Evolutionary conservation across 2,113 vertebrate species (phyloP), one percentile per base, ranked within the genome.

Genomic region (Corythaeola cristata): DNA sequence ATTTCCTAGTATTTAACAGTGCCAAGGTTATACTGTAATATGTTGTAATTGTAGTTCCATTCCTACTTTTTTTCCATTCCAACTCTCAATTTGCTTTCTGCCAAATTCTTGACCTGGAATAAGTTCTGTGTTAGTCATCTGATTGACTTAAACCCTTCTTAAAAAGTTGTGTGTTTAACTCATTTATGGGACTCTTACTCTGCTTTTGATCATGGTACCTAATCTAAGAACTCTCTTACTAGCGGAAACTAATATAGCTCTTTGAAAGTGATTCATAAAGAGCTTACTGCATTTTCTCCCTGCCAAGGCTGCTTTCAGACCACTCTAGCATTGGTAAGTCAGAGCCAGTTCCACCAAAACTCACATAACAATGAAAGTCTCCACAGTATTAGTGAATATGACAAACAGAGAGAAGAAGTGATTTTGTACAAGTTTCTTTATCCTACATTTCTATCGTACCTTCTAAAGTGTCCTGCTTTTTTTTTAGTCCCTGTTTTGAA

Each of bases 21-120:
- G 78, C 85, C 88, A 82, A 79, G 24, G 49, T 69, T 90, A 85
- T 69, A 66, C 68, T 22, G 22, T 74, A 81, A 55, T 75, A 41
- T 39, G 32, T 74, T 93, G 45, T 79, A 89, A 82, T 16, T 53
- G 28, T 83, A 53, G 26, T 90, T 95, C 75, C 73, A 76, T 94
- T 76, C 41, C 85, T 69, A 15, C 55, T 39, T 93, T 71, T 77
- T 93, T 91, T 87, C 89, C 84, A 58, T 88, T 83, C n/a, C 75
- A 69, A 12, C 23, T 80, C 82, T 66, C 33, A 66, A 1, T 58
- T 83, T 94, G 17, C 30, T 35, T 90, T 77, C 82, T 93, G 64
- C 76, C 76, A 94, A 78, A 85, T 89, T 92, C 33, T 66, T 78
- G 88, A 89, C 67, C 68, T 92, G 27, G 21, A 95, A 39, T 63